Evolutionary conservation across 1,140 invertebrate species (phyloP).

Genomic region (Cherax destructor): DNA sequence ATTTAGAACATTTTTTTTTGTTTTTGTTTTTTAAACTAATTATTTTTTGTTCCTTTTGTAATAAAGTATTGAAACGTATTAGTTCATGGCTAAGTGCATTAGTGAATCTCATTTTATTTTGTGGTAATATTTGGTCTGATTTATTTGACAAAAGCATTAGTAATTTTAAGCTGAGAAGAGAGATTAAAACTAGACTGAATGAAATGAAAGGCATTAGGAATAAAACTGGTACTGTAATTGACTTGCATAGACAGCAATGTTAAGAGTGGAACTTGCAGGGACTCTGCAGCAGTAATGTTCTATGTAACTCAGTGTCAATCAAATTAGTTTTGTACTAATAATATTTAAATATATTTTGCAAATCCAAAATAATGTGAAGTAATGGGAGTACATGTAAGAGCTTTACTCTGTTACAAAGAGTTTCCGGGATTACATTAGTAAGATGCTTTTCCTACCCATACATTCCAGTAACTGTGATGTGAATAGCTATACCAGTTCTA

Average conservation of each 20-base stretch:
- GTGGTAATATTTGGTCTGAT: neutral
- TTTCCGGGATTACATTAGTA: neutral
- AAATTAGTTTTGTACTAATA: neutral
- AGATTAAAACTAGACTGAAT: neutral
- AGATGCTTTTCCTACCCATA: neutral
- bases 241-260: neutral
- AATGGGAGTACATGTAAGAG: neutral
- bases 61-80: neutral
- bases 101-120: neutral
- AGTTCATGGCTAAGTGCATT: neutral
- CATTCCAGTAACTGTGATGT: constrained; percentile 28
- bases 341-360: neutral
- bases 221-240: neutral
- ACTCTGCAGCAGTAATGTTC: neutral
- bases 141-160: neutral
- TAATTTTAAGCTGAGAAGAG: neutral
- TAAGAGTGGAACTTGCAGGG: neutral
- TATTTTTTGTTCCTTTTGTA: no score
- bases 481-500: neutral
- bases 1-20: neutral
- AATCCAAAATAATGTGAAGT: neutral
- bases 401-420: neutral
- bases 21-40: neutral
- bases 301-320: neutral
- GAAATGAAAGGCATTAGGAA: neutral